These are phyloP conservation scores for Macrotis lagotis DNA, from an alignment of 2,113 vertebrate genomes.

Conservation along the genomic window DNA sequence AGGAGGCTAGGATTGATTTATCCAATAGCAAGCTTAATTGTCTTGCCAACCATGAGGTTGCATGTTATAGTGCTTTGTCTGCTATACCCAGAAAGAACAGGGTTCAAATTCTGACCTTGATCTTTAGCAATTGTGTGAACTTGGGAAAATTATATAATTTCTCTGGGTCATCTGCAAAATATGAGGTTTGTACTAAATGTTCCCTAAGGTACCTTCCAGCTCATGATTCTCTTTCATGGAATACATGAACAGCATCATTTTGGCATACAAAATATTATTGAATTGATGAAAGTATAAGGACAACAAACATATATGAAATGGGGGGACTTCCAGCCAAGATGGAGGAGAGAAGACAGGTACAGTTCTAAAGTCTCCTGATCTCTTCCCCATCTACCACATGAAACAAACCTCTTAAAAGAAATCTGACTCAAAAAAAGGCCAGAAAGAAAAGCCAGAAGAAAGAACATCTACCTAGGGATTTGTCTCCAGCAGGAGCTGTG, in stretches of 20 bases:
- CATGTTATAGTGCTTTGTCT: background rate
- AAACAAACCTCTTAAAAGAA: too few species aligned
- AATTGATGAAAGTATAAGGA: too few species aligned
- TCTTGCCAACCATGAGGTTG: too few species aligned
- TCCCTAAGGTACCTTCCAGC: background rate
- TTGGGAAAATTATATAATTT: background rate
- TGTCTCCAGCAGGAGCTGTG: too few species aligned
- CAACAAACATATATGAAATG: background rate
- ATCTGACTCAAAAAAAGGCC: too few species aligned
- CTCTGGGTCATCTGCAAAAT: background rate
- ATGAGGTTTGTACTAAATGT: background rate
- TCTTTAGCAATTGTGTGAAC: background rate
- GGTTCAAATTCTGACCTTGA: background rate
- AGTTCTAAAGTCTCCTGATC: too few species aligned
- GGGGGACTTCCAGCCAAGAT: too few species aligned
- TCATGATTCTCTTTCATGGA: background rate
- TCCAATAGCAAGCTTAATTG: background rate
- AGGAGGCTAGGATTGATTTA: background rate
- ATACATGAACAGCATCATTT: background rate
- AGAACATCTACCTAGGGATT: too few species aligned
- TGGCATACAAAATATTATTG: background rate
- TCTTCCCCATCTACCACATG: too few species aligned
- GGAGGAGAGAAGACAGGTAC: too few species aligned
- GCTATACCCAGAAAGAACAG: background rate
- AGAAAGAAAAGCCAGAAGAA: too few species aligned